These are phyloP conservation scores for Macrophya alboannulata DNA, from an alignment of 2,888 invertebrate genomes.

Conservation along the genomic window DNA sequence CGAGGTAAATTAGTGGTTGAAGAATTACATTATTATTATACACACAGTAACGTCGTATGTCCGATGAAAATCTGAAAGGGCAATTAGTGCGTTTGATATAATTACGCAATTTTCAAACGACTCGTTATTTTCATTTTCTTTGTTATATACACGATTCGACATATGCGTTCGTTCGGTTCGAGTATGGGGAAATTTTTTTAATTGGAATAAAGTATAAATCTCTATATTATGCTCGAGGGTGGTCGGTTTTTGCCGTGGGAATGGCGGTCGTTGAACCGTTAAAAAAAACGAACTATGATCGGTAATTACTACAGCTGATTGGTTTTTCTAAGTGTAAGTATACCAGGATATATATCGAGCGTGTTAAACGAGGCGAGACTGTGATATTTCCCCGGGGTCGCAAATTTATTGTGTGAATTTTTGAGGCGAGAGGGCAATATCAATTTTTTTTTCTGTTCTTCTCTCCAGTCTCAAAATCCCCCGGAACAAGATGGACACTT, in stretches of 20 bases:
- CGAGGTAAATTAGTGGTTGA: background rate
- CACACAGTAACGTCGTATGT: background rate
- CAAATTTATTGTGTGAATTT: conserved; percentile 39
- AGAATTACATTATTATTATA: background rate
- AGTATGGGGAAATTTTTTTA: background rate
- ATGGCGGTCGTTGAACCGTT: conserved; percentile 28
- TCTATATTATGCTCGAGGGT: background rate
- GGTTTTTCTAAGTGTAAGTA: conserved; percentile 26
- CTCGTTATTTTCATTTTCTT: background rate
- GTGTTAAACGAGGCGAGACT: conserved; percentile 26
- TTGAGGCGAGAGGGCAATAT: background rate
- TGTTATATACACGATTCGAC: background rate
- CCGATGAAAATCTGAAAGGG: conserved; percentile 9
- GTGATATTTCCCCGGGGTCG: background rate
- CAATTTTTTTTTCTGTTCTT: background rate
- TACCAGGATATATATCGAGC: too few relatives aligned
- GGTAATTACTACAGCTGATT: conserved; percentile 43
- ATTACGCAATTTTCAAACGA: background rate
- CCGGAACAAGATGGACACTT: too few relatives aligned
- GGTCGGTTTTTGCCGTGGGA: background rate
- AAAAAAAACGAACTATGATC: background rate
- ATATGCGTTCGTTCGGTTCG: background rate
- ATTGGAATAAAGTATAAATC: background rate
- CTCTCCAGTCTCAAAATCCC: too few relatives aligned
- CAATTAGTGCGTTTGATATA: background rate